Evolutionary conservation across 2,888 invertebrate species (phyloP).

Genomic region (Aleiodes testaceus): DNA sequence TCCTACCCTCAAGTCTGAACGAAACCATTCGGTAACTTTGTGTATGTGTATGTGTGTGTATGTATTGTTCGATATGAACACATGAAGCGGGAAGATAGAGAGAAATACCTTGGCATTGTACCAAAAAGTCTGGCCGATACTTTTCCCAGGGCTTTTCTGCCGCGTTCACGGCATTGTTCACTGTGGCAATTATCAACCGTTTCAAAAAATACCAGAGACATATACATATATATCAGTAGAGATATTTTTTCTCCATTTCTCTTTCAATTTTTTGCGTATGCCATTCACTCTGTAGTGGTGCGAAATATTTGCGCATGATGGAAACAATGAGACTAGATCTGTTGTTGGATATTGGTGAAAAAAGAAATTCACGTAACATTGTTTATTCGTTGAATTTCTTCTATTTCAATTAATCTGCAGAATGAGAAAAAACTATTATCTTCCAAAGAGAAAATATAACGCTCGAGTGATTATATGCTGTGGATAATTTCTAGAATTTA

Average conservation of each 20-base stretch:
- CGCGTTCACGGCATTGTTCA: slow-evolving; percentile 51
- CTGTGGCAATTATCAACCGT: slow-evolving; percentile 54
- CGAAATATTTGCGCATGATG: slow-evolving; percentile 9
- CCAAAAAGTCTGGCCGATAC: slow-evolving; percentile 49
- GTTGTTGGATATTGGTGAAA: background rate
- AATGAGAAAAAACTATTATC: background rate
- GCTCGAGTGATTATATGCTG: too few species aligned
- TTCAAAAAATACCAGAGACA: slow-evolving; percentile 48
- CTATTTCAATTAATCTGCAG: background rate
- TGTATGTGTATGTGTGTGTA: background rate
- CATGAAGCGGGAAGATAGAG: background rate
- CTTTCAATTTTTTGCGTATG: background rate
- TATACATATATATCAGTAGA: slow-evolving; percentile 18
- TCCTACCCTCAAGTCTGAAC: slow-evolving; percentile 31
- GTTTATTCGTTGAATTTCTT: slow-evolving; percentile 1
- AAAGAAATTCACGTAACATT: background rate
- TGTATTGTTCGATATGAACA: slow-evolving; percentile 2
- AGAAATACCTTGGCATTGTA: slow-evolving; percentile 46
- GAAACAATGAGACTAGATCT: background rate
- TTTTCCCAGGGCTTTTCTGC: slow-evolving; percentile 47
- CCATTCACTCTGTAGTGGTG: background rate
- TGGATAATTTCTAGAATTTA: too few species aligned
- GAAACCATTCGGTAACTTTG: slow-evolving; percentile 30
- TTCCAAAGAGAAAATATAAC: too few species aligned
- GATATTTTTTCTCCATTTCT: background rate